Evolutionary conservation across 2,113 vertebrate genomes (phyloP), one percentile per base, ranked within the genome.

Genomic region (Tricholaema leucomelas): DNA sequence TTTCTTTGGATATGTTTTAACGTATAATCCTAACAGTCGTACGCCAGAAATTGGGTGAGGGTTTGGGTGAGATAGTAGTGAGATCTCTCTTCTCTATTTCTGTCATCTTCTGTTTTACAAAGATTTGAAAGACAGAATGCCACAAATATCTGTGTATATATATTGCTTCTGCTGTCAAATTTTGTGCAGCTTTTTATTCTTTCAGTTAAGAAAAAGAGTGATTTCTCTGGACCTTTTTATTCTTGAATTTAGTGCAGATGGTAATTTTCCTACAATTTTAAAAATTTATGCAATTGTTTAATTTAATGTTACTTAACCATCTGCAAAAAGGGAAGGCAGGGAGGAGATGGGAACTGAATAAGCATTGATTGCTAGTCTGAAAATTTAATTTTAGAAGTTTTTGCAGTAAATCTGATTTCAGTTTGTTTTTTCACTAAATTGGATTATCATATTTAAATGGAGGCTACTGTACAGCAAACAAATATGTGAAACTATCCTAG

Each of bases 301-400:
- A 97, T 97, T 96, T 97, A 95, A 89, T 94, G 76, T 97, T 85
- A 96, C 95, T 97, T 96, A 95, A 94, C 90, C 95, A 96, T 97
- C 97, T 98, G 95, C 95, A 96, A 91, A 94, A 94, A 94, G 91
- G 95, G 88, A 94, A 94, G 93, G 94, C 96, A 96, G 95, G 92
- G 88, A 95, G 93, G 93, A 94, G 87, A 88, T 92, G 78, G 78
- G 96, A 96, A 96, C 95, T 97, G 97, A 97, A 97, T 98, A 96
- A 97, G 95, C 96, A 97, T 96, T 98, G 97, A 97, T 98, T 98
- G 95, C 94, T 91, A 69, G 88, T 85, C 95, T 97, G 96, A 96
- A 95, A 96, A 97, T 97, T 94, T 81, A 94, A 96, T 97, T 97
- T 97, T 80, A 84, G 85, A 97, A 96, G 93, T 97, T 96, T 96